phyloP scores from a whole-genome alignment of 2,113 vertebrate genomes.

The Anguilla japonica region DNA sequence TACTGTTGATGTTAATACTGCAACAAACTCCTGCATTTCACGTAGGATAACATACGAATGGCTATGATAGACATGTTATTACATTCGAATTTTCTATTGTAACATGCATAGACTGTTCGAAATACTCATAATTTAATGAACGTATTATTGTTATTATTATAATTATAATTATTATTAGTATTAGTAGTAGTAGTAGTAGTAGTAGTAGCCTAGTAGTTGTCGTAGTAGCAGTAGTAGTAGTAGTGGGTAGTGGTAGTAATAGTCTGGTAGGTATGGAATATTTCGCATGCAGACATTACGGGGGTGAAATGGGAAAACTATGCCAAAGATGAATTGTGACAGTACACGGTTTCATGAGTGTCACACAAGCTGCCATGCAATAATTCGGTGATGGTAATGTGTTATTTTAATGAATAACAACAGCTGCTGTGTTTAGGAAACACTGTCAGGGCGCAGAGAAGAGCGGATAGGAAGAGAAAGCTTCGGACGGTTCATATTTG shows the following conservation, averaged over 20 bases:
- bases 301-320: background rate
- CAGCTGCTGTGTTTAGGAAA: background rate
- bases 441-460: too few species aligned
- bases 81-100: background rate
- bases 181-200: background rate
- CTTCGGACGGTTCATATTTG: background rate
- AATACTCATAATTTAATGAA: background rate
- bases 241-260: background rate
- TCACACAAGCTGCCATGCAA: background rate
- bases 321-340: background rate
- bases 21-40: background rate
- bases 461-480: background rate
- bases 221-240: background rate
- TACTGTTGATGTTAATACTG: background rate
- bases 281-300: background rate
- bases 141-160: background rate
- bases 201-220: background rate
- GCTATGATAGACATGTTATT: background rate
- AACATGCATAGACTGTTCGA: background rate
- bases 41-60: background rate
- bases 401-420: background rate
- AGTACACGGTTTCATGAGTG: background rate
- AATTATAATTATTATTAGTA: background rate
- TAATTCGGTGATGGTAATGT: background rate
- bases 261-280: background rate